These are phyloP conservation scores for Macrosteles quadrilineatus DNA, from an alignment of 1,140 invertebrate genomes.

Conservation along the genomic window DNA sequence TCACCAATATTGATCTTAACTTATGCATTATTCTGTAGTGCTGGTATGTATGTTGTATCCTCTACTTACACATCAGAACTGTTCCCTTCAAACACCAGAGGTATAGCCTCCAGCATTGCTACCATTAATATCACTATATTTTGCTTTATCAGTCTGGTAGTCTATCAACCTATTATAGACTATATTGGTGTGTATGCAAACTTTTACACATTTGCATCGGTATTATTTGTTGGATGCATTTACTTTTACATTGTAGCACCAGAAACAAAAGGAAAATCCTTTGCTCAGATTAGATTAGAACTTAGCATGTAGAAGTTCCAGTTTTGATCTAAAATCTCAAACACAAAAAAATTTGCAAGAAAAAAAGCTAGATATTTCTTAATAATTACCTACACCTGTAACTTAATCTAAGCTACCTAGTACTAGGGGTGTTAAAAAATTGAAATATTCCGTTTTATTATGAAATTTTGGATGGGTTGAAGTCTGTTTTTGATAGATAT, in stretches of 20 bases:
- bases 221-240: constrained; percentile 61
- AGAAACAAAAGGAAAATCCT: constrained; percentile 81
- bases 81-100: constrained; percentile 69
- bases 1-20: constrained; percentile 65
- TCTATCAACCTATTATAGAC: constrained; percentile 61
- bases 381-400: too few relatives aligned
- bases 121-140: constrained; percentile 69
- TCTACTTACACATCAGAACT: constrained; percentile 72
- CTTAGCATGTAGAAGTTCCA: neutral
- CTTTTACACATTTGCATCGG: constrained; percentile 72
- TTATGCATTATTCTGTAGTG: constrained; percentile 68
- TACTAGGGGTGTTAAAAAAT: too few relatives aligned
- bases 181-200: constrained; percentile 56
- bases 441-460: too few relatives aligned
- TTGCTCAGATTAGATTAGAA: constrained; percentile 44
- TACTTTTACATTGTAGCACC: constrained; percentile 69
- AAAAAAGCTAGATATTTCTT: too few relatives aligned
- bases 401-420: too few relatives aligned
- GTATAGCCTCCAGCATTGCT: constrained; percentile 66
- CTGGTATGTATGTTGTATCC: constrained; percentile 71
- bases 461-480: too few relatives aligned
- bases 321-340: too few relatives aligned
- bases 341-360: too few relatives aligned
- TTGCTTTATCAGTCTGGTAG: constrained; percentile 72
- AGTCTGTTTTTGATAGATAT: too few relatives aligned